phyloP scores from a whole-genome alignment of 2,888 invertebrate species.

The Heliconius charithonia region DNA sequence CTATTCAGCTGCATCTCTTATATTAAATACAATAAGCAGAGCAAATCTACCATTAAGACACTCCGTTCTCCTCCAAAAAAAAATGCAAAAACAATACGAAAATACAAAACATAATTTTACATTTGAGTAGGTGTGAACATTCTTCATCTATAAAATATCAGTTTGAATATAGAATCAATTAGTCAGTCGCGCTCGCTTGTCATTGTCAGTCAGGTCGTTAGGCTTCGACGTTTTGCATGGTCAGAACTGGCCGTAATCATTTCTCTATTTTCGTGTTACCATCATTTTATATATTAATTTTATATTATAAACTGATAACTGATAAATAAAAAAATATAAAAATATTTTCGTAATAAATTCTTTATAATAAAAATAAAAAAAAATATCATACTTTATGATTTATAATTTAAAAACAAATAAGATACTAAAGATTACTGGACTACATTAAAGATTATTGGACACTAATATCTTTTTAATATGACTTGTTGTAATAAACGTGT shows the following conservation, averaged over 20 bases:
- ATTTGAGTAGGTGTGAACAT: slow-evolving; percentile 7
- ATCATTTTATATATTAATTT: neutral
- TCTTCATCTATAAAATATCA: slow-evolving; percentile 29
- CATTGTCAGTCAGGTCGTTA: slow-evolving; percentile 46
- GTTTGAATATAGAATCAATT: slow-evolving; percentile 43
- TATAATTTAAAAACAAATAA: too few relatives aligned
- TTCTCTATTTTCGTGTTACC: slow-evolving; percentile 22
- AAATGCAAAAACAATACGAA: too few relatives aligned
- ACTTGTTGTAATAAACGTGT: too few relatives aligned
- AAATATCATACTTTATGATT: too few relatives aligned
- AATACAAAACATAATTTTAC: neutral
- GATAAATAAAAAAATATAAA: neutral
- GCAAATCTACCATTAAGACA: neutral
- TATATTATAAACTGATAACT: neutral
- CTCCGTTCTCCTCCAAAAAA: too few relatives aligned
- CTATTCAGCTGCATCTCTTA: neutral
- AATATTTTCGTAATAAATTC: neutral
- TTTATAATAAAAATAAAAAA: too few relatives aligned
- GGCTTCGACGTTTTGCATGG: slow-evolving; percentile 37
- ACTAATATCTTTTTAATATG: neutral
- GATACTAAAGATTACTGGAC: too few relatives aligned
- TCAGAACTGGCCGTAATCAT: slow-evolving; percentile 31
- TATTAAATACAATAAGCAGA: neutral
- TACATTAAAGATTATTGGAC: neutral
- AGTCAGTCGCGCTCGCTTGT: slow-evolving; percentile 44